These are phyloP conservation scores for Sorex fumeus DNA, from an alignment of 2,113 vertebrate genomes.

Conservation along the genomic window DNA sequence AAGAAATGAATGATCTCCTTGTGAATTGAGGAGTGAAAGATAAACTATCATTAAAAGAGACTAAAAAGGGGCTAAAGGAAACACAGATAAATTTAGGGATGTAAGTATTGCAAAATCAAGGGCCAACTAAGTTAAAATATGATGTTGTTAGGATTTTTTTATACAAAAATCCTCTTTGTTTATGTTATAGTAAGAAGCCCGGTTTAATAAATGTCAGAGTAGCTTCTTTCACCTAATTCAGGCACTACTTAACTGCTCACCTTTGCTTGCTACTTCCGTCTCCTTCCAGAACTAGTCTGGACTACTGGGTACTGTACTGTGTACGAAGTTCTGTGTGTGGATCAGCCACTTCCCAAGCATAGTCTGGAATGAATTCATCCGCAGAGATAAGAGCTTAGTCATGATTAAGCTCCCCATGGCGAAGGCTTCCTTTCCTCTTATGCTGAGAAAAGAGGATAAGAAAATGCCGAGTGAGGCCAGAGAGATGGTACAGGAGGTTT, in stretches of 20 bases:
- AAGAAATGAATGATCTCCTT: not conserved
- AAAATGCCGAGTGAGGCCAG: too few relatives aligned
- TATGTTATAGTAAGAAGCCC: not conserved
- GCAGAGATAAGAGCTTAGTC: not conserved
- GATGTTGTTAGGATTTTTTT: not conserved
- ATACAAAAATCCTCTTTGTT: not conserved
- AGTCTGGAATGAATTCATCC: not conserved
- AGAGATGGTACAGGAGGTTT: too few relatives aligned
- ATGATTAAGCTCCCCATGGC: not conserved
- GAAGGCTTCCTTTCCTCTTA: constrained; percentile 40
- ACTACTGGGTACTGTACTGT: not conserved
- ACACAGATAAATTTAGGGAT: not conserved
- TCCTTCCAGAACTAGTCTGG: not conserved
- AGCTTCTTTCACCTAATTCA: not conserved
- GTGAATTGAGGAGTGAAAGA: not conserved
- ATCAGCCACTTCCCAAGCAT: not conserved
- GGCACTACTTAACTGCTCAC: not conserved
- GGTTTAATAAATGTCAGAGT: not conserved
- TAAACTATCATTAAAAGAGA: not conserved
- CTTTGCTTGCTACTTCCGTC: not conserved
- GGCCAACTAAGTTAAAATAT: not conserved
- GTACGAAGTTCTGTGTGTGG: not conserved
- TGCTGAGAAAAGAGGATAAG: not conserved
- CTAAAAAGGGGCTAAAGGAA: not conserved
- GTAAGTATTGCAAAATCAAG: not conserved